Percentiles rank a stretch among this genome's conserved stretches.
These are phyloP conservation scores for Bradysia coprophila DNA, from an alignment of 1,140 invertebrate species.

Conservation along the genomic window DNA sequence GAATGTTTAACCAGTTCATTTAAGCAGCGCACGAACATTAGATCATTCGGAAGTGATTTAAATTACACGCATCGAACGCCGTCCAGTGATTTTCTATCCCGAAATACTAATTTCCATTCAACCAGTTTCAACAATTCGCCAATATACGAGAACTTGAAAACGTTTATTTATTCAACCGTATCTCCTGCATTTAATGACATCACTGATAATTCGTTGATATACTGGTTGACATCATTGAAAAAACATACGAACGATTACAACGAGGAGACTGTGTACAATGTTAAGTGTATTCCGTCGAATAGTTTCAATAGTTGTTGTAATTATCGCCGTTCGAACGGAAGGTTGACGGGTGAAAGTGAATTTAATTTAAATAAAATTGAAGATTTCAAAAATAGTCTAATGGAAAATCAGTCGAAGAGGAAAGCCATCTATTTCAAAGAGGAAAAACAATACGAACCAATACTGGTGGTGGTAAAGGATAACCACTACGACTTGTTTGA, in stretches of 20 bases:
- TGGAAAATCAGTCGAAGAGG: neutral
- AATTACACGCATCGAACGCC: neutral
- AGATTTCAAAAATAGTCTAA: neutral
- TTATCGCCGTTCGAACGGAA: neutral
- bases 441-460: neutral
- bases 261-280: neutral
- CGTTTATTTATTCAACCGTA: neutral
- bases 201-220: neutral
- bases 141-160: neutral
- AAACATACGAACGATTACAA: neutral
- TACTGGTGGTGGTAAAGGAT: neutral
- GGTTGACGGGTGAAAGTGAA: neutral
- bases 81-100: neutral
- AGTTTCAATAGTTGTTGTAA: neutral
- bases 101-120: neutral
- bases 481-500: too few relatives aligned
- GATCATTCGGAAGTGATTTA: neutral
- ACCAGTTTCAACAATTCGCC: neutral
- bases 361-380: too few relatives aligned
- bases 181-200: neutral
- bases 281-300: slow-evolving; percentile 1
- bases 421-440: slow-evolving; percentile 1
- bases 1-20: neutral
- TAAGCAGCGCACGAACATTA: neutral
- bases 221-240: neutral